phyloP scores from a whole-genome alignment of 1,140 invertebrate genomes.

The Lepidotrigona ventralis region DNA sequence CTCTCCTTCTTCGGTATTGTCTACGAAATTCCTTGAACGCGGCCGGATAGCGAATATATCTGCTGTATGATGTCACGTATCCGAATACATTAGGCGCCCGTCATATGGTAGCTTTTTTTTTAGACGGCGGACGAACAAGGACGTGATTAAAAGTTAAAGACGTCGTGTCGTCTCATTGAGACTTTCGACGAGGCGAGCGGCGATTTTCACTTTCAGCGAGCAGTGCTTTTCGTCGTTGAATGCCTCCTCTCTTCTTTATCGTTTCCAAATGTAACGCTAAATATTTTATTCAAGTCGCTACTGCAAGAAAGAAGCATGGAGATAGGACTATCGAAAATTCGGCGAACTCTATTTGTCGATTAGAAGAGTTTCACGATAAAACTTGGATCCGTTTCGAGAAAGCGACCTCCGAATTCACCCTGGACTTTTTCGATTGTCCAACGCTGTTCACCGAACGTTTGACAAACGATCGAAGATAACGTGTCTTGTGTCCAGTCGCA shows the following conservation, averaged over 20 bases:
- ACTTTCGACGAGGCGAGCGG: not conserved
- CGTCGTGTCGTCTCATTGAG: not conserved
- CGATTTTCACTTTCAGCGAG: not conserved
- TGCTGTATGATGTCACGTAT: slow-evolving; percentile 49
- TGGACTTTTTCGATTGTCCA: not conserved
- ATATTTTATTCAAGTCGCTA: not conserved
- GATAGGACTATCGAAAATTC: slow-evolving; percentile 5
- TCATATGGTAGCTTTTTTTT: slow-evolving; percentile 38
- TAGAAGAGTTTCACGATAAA: slow-evolving; percentile 7
- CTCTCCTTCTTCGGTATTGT: slow-evolving; percentile 17
- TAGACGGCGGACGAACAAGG: slow-evolving; percentile 27
- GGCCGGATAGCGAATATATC: slow-evolving; percentile 34
- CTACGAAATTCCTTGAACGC: slow-evolving; percentile 42
- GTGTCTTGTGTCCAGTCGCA: not conserved
- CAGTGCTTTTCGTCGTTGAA: not conserved
- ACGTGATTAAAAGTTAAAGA: slow-evolving; percentile 47
- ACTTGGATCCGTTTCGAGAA: not conserved
- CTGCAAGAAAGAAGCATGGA: not conserved
- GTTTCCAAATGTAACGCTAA: not conserved
- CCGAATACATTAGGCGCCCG: slow-evolving; percentile 40
- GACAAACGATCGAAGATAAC: not conserved
- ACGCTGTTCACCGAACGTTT: not conserved
- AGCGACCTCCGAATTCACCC: not conserved
- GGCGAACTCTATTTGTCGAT: not conserved
- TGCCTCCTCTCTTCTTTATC: not conserved